Base-by-base conservation (phyloP, 2,888 invertebrate genomes). In the Metacarcinus magister region DNA sequence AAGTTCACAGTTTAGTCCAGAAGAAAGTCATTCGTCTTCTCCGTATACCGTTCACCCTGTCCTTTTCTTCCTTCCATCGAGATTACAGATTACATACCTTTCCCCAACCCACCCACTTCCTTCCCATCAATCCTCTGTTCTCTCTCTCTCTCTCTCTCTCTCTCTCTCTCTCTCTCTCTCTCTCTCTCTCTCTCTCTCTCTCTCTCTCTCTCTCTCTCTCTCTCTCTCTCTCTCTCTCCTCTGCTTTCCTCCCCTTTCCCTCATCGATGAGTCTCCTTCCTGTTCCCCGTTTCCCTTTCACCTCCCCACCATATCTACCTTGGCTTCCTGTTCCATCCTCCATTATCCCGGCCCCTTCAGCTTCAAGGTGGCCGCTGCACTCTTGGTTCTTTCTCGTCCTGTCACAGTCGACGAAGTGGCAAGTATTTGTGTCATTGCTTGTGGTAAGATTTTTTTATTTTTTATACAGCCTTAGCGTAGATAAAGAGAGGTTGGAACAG, bases 141-240 rank as follows among this genome's bases (percentile, higher is more conserved):
- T 89, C 89, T 89, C 89, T 89, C 89, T 89, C 89, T 89, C 89
- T 89, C 89, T 89, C 89, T 89, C 28, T 28, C 19, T 16, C 19
- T 16, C 19, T 16, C 19, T 16, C 39, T 7, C 67, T 32, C 39
- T 89, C 89, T 89, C 89, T 89, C 89, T 89, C 89, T 89, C 89
- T 89, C 89, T 89, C 89, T 89, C 89, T 89, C 89, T 89, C 89
- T 67, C 67, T 67, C 67, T 67, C 67, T 67, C 67, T 67, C 67
- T 67, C 67, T 67, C 67, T 67, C 67, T 67, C 67, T 67, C 67
- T 67, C 67, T 67, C 67, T 67, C 67, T 67, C 67, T 67, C 67
- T 67, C 67, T 67, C 67, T 67, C 67, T 67, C 16, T 67, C n/a
- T 67, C n/a, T 67, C 60, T 46, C 60, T 60, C 60, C 16, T 19